phyloP scores from a whole-genome alignment of 2,113 vertebrate genomes.

The Phyllostomus hastatus region DNA sequence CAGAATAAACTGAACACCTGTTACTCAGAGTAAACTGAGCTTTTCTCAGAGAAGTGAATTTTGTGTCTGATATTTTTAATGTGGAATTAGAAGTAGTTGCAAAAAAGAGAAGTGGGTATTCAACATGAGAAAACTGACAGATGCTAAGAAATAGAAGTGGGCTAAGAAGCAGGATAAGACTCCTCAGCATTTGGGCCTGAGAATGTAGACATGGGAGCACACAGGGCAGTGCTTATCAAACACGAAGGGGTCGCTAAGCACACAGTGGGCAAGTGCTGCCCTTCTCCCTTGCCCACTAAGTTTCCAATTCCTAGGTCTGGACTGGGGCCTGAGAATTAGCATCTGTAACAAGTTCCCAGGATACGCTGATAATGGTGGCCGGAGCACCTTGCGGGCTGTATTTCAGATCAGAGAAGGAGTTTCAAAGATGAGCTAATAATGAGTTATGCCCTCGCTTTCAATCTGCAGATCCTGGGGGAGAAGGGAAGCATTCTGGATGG shows the following conservation, averaged over 20 bases:
- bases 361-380: background rate
- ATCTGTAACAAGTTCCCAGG: background rate
- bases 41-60: slow-evolving; percentile 2
- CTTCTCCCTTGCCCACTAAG: background rate
- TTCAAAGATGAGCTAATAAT: background rate
- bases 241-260: background rate
- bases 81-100: background rate
- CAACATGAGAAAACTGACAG: background rate
- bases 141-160: background rate
- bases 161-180: background rate
- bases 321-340: background rate
- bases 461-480: background rate
- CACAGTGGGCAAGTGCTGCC: background rate
- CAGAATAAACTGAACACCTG: background rate
- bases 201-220: background rate
- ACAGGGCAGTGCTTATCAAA: background rate
- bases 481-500: background rate
- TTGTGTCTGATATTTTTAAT: background rate
- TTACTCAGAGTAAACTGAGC: background rate
- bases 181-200: background rate
- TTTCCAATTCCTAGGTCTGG: background rate
- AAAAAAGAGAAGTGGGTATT: background rate
- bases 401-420: background rate
- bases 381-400: background rate
- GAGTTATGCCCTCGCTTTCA: background rate